Evolutionary conservation across 2,113 vertebrate genomes (phyloP).

Genomic region (Epinephelus moara): DNA sequence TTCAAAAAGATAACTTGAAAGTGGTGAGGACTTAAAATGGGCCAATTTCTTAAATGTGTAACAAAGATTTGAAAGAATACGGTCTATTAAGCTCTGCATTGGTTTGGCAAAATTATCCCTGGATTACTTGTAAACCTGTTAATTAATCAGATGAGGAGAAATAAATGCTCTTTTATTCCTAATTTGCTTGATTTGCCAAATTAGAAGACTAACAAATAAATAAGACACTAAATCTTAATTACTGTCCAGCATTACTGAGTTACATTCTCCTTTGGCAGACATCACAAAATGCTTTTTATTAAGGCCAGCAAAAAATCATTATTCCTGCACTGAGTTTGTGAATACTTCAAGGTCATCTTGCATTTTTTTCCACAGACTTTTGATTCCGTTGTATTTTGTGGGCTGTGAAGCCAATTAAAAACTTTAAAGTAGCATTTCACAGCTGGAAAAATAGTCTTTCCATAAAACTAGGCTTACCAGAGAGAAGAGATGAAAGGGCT

Average conservation of each 20-base stretch:
- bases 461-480: no score
- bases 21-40: background rate
- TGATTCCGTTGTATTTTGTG: background rate
- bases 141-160: background rate
- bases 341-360: background rate
- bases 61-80: background rate
- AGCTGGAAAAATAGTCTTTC: no score
- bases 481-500: no score
- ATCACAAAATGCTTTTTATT: background rate
- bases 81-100: background rate
- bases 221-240: background rate
- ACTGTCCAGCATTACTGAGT: background rate
- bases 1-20: background rate
- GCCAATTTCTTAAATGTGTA: background rate
- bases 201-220: background rate
- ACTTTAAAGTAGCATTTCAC: no score
- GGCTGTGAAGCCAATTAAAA: background rate
- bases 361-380: no score
- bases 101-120: background rate
- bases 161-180: background rate
- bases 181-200: background rate
- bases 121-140: background rate
- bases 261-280: background rate
- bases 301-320: background rate
- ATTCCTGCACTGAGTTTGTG: background rate